These are phyloP conservation scores for Serinus canaria DNA, from an alignment of 2,113 vertebrate genomes.

Conservation along the genomic window DNA sequence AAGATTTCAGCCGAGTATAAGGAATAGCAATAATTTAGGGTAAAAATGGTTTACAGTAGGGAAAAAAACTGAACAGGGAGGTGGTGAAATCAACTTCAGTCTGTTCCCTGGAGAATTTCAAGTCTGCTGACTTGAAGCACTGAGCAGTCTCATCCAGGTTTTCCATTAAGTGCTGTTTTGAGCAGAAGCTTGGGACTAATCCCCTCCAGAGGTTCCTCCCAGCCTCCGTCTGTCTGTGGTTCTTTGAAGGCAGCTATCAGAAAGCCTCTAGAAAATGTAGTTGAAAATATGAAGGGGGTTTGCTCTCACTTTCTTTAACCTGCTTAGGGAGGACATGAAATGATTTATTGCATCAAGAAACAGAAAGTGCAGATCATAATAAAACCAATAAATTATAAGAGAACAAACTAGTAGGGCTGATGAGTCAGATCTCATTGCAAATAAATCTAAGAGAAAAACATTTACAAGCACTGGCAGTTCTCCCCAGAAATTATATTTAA, in stretches of 20 bases:
- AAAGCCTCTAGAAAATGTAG: background rate
- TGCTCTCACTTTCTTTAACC: background rate
- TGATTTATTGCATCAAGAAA: constrained; percentile 33
- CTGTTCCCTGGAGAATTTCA: background rate
- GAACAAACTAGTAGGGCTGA: background rate
- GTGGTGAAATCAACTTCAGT: background rate
- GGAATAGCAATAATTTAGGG: background rate
- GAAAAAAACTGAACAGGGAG: background rate
- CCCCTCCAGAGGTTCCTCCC: background rate
- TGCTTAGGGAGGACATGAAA: background rate
- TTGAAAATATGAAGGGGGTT: background rate
- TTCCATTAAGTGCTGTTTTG: background rate
- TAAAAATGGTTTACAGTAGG: background rate
- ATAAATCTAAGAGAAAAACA: constrained; percentile 27
- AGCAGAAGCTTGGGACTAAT: background rate
- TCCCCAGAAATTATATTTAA: background rate
- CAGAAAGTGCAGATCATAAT: constrained; percentile 45
- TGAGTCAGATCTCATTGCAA: constrained; percentile 20
- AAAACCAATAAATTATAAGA: constrained; percentile 40
- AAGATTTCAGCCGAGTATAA: background rate
- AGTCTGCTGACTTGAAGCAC: background rate
- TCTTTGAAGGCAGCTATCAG: background rate
- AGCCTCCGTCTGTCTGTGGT: background rate
- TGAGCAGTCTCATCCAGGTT: background rate
- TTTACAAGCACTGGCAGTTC: background rate